phyloP scores from a whole-genome alignment of 2,888 invertebrate species.

The Monochamus alternatus region DNA sequence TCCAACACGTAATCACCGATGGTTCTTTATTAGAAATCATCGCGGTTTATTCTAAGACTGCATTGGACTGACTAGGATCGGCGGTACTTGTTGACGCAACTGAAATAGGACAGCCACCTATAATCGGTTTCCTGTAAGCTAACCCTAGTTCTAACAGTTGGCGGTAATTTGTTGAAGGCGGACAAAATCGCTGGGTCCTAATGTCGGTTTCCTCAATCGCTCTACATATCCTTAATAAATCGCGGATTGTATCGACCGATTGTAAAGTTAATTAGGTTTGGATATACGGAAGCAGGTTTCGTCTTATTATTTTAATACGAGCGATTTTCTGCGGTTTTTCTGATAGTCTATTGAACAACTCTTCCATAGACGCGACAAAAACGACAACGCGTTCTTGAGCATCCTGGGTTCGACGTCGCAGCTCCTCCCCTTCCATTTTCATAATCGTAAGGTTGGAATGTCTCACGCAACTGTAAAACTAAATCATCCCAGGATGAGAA shows the following conservation, averaged over 20 bases:
- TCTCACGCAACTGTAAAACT: background rate
- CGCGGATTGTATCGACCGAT: background rate
- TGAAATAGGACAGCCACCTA: background rate
- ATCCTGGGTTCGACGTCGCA: too few relatives aligned
- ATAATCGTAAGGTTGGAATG: too few relatives aligned
- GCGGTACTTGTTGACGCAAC: background rate
- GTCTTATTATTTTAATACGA: conserved; percentile 29
- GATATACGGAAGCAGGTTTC: conserved; percentile 29
- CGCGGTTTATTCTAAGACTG: background rate
- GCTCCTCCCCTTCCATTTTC: too few relatives aligned
- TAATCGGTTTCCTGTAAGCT: conserved; percentile 5
- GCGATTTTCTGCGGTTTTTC: background rate
- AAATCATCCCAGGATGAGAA: conserved; percentile 33
- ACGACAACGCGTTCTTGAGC: too few relatives aligned
- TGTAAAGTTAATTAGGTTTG: background rate
- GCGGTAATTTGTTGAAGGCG: conserved; percentile 17
- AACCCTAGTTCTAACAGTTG: conserved; percentile 14
- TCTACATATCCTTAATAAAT: background rate
- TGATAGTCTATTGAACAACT: conserved; percentile 4
- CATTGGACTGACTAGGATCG: background rate
- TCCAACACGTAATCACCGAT: conserved; percentile 7
- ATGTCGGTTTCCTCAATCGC: conserved; percentile 3
- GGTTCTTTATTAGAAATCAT: background rate
- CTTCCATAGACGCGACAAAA: background rate
- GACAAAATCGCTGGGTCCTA: background rate